Evolutionary conservation across 2,888 invertebrate genomes (phyloP), one percentile per base, ranked within the genome.

Genomic region (Melikaiella ostensackeni): DNA sequence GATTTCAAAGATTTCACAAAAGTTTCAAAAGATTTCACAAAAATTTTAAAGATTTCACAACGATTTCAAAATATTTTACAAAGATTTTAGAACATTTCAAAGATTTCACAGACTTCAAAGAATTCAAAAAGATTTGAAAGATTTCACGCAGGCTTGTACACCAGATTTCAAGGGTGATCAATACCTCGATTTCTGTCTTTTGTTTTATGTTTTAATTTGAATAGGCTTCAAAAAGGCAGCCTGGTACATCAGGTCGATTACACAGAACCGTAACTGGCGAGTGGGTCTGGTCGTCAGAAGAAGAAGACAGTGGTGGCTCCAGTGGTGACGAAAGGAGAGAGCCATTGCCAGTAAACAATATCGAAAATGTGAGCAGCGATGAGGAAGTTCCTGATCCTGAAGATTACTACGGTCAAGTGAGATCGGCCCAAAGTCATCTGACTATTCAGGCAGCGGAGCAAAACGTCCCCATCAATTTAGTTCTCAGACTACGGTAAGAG

Each of bases 261-360:
- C 98, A 98, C 92, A 95, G 98, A 88, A 98, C 98, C 84, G 97
- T 98, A 86, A 98, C 98, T 33, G 99, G 99, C 55, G 98, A 98
- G 91, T 99, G 99, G 99, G 98, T 98, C 80, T 99, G 99, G 98
- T 98, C 98, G 79, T 98, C 98, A 86, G 97, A 97, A 88, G 98
- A 98, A 88, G 97, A 98, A 85, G 96, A 96, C 86, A 96, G 94
- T 77, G 93, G 91, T 27, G 92, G 91, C 6, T 93, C 93, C 4
- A 93, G 93, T 79, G 93, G 93, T 21, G 93, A 93, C 50, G 93
- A 93, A 77, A 87, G 90, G 38, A 91, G 91, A 75, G 91, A 91
- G 55, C 84, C 89, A 4, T 83, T 91, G 79, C 92, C 92, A 2
- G 92, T 92, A 55, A 92, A 92, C 83, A 92, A 91, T 64, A 91